These are phyloP conservation scores for Arrhopalites spinosus DNA, from an alignment of 2,888 invertebrate genomes.

Conservation along the genomic window DNA sequence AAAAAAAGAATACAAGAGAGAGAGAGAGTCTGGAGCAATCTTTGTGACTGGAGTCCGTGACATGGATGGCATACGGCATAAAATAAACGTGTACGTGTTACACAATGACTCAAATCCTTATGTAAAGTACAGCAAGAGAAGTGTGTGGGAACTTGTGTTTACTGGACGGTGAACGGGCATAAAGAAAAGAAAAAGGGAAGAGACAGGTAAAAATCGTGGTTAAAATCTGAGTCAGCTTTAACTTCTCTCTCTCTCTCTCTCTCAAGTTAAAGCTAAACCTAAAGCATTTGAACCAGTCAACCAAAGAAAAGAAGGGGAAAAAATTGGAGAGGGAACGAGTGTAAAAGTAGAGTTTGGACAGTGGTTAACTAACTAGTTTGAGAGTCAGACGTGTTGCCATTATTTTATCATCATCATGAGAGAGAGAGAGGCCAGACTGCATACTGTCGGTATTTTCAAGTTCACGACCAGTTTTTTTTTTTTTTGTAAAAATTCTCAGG, in stretches of 20 bases:
- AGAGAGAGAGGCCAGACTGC: background rate
- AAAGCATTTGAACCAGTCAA: conserved; percentile 19
- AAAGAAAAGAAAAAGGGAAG: background rate
- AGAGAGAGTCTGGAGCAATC: conserved; percentile 4
- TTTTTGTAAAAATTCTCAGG: background rate
- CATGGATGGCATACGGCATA: background rate
- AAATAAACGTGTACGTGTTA: background rate
- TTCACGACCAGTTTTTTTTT: conserved; percentile 16
- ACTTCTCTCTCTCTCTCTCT: too few relatives aligned
- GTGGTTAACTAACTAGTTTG: conserved; percentile 25
- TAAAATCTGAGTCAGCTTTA: conserved; percentile 39
- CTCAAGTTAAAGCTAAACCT: too few relatives aligned
- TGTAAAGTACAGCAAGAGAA: background rate
- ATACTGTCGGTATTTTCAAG: conserved; percentile 6
- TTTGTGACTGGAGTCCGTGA: conserved; percentile 14
- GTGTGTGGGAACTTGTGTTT: conserved; percentile 33
- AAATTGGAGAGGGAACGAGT: conserved; percentile 12
- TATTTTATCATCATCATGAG: conserved; percentile 16
- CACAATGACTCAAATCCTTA: background rate
- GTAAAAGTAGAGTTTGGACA: conserved; percentile 10
- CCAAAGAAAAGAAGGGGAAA: conserved; percentile 8
- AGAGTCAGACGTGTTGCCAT: background rate
- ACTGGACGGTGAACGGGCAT: conserved; percentile 36
- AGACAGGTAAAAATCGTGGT: conserved; percentile 37
- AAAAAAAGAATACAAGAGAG: background rate